Percentiles rank a stretch among this genome's conserved stretches.
Evolutionary conservation across 2,888 invertebrate genomes (phyloP).

Genomic region (Micropterix aruncella): DNA sequence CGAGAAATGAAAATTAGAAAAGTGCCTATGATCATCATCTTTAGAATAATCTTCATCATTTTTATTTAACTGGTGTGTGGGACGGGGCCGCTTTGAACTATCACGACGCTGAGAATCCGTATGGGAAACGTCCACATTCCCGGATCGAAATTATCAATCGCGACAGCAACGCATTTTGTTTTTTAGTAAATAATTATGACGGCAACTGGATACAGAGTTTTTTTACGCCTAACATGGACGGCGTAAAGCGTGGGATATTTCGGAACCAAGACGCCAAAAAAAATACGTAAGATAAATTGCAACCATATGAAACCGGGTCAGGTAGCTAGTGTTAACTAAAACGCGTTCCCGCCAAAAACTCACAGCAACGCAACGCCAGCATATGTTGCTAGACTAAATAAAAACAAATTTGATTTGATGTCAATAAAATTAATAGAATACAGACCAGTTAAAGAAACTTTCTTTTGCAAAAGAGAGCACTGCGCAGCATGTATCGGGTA

Average conservation of each 20-base stretch:
- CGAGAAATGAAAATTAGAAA: slow-evolving; percentile 10
- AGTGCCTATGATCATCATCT: slow-evolving; percentile 7
- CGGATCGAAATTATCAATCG: slow-evolving; percentile 3
- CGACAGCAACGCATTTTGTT: neutral
- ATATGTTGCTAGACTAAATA: neutral
- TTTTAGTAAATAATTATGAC: no score
- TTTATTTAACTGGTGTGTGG: slow-evolving; percentile 7
- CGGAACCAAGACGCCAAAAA: no score
- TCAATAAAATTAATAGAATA: neutral
- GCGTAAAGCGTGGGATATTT: no score
- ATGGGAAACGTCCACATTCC: slow-evolving; percentile 7
- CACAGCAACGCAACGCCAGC: neutral
- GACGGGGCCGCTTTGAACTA: slow-evolving; percentile 9
- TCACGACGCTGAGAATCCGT: slow-evolving; percentile 9
- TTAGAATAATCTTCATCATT: slow-evolving; percentile 9
- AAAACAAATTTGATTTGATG: no score
- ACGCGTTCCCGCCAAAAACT: neutral
- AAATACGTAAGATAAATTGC: no score
- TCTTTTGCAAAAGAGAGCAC: no score
- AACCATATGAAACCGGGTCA: no score
- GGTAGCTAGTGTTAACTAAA: neutral
- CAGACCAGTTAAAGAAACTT: no score
- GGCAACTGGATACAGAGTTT: no score
- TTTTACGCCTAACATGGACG: no score
- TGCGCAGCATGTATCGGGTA: no score